Conservation (phyloP, 2,113 vertebrate species). For the Pomatostomus ruficeps region DNA sequence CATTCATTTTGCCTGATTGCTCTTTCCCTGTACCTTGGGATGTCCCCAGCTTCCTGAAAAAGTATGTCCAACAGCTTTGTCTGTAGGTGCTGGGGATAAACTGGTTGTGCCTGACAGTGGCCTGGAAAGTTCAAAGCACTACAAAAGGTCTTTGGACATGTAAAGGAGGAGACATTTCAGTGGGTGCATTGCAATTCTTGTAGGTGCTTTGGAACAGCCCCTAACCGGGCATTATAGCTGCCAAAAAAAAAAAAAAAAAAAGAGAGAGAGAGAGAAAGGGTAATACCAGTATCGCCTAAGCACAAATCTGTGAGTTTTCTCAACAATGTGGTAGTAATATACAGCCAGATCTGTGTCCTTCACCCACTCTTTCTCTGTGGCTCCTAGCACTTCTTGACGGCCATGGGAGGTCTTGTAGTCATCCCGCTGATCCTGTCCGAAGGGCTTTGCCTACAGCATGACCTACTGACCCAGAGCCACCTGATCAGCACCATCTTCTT, state of each 20-base stretch:
- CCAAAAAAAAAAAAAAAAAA: background rate
- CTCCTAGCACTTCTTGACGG: conserved; percentile 90
- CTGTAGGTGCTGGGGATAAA: background rate
- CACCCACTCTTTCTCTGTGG: background rate
- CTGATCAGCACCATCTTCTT: conserved; percentile 98
- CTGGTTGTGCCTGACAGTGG: background rate
- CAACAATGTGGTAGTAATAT: background rate
- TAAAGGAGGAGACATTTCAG: background rate
- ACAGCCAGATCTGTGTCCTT: background rate
- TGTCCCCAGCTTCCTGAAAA: background rate
- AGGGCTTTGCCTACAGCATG: conserved; percentile 87
- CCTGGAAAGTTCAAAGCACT: background rate
- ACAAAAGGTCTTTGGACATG: background rate
- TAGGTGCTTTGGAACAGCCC: background rate
- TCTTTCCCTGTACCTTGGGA: background rate
- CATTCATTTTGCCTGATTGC: background rate
- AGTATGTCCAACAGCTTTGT: background rate
- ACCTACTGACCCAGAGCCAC: conserved; percentile 89
- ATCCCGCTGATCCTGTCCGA: conserved; percentile 90
- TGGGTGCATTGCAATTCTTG: background rate
- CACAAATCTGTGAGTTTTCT: background rate
- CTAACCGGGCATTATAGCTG: background rate
- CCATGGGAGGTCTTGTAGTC: conserved; percentile 88
- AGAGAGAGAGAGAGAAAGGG: background rate
- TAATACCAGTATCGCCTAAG: background rate